These are phyloP conservation scores for Notarius lentiginosus DNA, from an alignment of 2,113 vertebrate species.

Conservation along the genomic window DNA sequence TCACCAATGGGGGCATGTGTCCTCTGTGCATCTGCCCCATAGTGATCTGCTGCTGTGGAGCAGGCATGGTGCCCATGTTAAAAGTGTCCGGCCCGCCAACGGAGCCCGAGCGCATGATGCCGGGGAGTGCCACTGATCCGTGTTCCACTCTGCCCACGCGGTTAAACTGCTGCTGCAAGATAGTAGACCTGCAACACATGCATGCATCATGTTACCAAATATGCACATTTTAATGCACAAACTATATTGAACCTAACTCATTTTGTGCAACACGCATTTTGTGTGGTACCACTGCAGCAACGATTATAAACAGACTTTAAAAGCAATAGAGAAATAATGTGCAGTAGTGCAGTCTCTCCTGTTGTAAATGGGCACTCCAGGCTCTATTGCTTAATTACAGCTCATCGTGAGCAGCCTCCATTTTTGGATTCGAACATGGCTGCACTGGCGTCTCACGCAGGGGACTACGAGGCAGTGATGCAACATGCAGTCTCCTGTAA, in stretches of 20 bases:
- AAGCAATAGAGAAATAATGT: slow-evolving; percentile 7
- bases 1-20: slow-evolving; percentile 97
- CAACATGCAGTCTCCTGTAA: slow-evolving; percentile 54
- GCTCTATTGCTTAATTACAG: slow-evolving; percentile 68
- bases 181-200: slow-evolving; percentile 79
- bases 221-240: neutral
- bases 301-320: slow-evolving; percentile 37
- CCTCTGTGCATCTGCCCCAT: slow-evolving; percentile 97
- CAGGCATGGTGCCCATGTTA: slow-evolving; percentile 93
- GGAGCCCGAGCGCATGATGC: slow-evolving; percentile 93
- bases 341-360: slow-evolving; percentile 33
- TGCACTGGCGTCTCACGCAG: slow-evolving; percentile 53
- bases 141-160: slow-evolving; percentile 90
- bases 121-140: slow-evolving; percentile 89
- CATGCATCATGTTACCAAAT: slow-evolving; percentile 24
- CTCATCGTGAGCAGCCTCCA: slow-evolving; percentile 65
- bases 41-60: slow-evolving; percentile 91
- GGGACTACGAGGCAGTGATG: slow-evolving; percentile 45
- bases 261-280: neutral
- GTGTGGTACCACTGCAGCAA: neutral
- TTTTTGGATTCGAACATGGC: slow-evolving; percentile 65
- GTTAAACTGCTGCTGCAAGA: slow-evolving; percentile 97
- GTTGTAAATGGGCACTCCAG: slow-evolving; percentile 59
- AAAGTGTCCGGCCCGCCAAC: slow-evolving; percentile 91
- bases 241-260: neutral